Evolutionary conservation across 2,797 vertebrate species (phyloP).

Genomic region (Helarctos malayanus): DNA sequence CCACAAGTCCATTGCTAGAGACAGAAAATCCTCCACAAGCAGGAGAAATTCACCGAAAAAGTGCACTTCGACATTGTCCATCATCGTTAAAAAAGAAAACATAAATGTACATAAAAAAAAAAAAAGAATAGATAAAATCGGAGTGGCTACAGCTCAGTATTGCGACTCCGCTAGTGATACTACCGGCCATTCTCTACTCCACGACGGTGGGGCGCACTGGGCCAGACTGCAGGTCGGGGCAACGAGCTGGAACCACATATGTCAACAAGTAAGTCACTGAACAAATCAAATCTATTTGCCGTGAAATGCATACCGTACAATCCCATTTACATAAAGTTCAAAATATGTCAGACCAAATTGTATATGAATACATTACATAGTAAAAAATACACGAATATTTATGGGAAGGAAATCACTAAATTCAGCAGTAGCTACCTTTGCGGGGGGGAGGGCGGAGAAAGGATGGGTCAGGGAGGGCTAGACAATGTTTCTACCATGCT

Average conservation of each 20-base stretch:
- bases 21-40: neutral
- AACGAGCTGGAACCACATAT: neutral
- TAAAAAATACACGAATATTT: conserved; percentile 13
- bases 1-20: neutral
- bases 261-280: neutral
- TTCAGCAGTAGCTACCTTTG: neutral
- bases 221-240: neutral
- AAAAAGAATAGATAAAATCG: neutral
- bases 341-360: conserved; percentile 24
- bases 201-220: neutral
- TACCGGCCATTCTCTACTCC: neutral
- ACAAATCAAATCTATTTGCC: conserved; percentile 57
- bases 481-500: conserved; percentile 20
- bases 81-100: neutral
- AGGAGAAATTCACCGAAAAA: neutral
- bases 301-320: neutral
- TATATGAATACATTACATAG: neutral
- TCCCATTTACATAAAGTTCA: conserved; percentile 22
- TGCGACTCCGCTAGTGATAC: neutral
- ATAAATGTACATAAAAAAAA: neutral
- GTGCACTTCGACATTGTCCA: neutral
- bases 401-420: conserved; percentile 51
- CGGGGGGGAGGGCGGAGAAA: neutral
- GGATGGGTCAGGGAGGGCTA: neutral
- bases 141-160: neutral